Evolutionary conservation across 2,888 invertebrate genomes (phyloP), one percentile per base, ranked within the genome.

Genomic region (Pollenia griseotomentosa): DNA sequence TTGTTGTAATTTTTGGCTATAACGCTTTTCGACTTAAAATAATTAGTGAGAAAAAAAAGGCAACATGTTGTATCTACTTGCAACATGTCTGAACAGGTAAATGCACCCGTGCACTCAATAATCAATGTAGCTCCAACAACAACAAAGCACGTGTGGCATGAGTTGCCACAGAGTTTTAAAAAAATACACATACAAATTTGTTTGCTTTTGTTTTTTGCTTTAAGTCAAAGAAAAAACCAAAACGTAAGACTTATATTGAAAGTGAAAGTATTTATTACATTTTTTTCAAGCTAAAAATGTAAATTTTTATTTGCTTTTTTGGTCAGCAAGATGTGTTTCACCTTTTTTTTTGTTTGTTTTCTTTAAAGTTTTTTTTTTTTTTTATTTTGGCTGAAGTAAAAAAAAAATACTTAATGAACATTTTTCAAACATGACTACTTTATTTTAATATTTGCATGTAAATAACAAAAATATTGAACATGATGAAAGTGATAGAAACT

Each of bases 191-290:
- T 11, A 61, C 74, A 70, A 70, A 78, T 33, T 33, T 46, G 19
- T 55, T 63, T 53, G 33, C 51, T 46, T 8, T 40, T 33, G 42
- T 53, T 33, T 16, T 68, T 71, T 63, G 44, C 63, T 57, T 77
- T 46, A 59, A 68, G 59, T 53, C 33, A 33, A 33, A 33, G 33
- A 33, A 33, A 33, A 33, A 33, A 59, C 68, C 19, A 44, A 46
- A 61, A 70, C 68, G 73, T 75, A 73, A 86, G 75, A 63, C 75
- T 83, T 53, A 71, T 77, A 70, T 59, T 59, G 75, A 86, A 86
- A 86, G 86, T 86, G 86, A 86, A 86, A 86, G 86, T 86, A 78
- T 85, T 78, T 79, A 74, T 78, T 61, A 63, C 55, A 83, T 75
- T 61, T 61, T 2, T 19, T 61, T 53, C 80, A 33, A n/a, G 51